Percentiles rank a stretch among this genome's conserved stretches.
These are phyloP conservation scores for Lordiphosa stackelbergi DNA, from an alignment of 1,140 invertebrate species.

Conservation along the genomic window DNA sequence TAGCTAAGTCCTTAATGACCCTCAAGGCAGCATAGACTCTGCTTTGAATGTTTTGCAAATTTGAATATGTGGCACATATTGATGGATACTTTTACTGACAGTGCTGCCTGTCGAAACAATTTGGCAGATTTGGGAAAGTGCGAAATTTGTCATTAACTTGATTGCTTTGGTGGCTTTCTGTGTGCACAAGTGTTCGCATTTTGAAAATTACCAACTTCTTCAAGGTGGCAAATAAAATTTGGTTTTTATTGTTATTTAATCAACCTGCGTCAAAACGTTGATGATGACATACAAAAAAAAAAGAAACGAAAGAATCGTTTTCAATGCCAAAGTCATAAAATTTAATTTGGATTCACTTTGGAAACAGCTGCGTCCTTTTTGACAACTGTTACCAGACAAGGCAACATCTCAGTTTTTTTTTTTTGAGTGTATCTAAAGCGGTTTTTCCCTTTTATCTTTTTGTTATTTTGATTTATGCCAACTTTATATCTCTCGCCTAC, in stretches of 20 bases:
- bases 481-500: slow-evolving; percentile 9
- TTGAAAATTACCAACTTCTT: too few relatives aligned
- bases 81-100: too few relatives aligned
- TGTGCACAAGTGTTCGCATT: slow-evolving; percentile 37
- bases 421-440: neutral
- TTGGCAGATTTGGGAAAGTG: too few relatives aligned
- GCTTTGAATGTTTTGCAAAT: neutral
- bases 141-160: too few relatives aligned
- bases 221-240: too few relatives aligned
- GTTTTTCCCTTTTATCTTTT: neutral
- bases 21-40: neutral
- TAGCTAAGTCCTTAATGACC: slow-evolving; percentile 18
- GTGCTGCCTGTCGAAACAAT: too few relatives aligned
- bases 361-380: slow-evolving; percentile 1
- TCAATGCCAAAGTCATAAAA: slow-evolving; percentile 13
- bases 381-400: too few relatives aligned
- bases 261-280: too few relatives aligned
- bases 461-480: neutral
- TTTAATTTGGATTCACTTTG: slow-evolving; percentile 7
- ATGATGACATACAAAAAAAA: too few relatives aligned
- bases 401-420: too few relatives aligned
- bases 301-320: neutral
- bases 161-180: neutral
- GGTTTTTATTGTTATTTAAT: too few relatives aligned
- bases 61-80: slow-evolving; percentile 12